Conservation (phyloP, 2,888 invertebrate species). For the Drosophila siamana region DNA sequence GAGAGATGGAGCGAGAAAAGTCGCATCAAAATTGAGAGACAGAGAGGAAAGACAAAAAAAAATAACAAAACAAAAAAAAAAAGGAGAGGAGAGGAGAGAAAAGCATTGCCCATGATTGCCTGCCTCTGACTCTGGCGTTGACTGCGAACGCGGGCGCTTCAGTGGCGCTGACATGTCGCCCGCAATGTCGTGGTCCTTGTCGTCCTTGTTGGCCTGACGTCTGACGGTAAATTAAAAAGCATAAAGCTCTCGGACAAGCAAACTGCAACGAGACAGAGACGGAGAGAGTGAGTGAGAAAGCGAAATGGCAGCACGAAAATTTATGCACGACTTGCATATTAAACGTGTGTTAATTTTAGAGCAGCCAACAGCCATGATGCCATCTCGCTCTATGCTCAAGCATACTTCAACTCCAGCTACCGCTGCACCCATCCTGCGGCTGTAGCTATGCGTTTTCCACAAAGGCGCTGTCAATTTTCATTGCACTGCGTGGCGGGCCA, state of each 20-base stretch:
- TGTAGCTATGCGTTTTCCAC: constrained; percentile 46
- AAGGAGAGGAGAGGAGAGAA: too few species aligned
- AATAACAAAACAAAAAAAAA: too few species aligned
- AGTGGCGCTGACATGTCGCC: constrained; percentile 72
- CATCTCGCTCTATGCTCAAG: constrained; percentile 17
- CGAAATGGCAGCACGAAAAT: constrained; percentile 59
- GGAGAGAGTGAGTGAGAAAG: constrained; percentile 18
- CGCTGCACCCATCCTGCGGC: constrained; percentile 31
- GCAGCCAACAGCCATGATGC: constrained; percentile 53
- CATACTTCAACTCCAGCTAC: constrained; percentile 8
- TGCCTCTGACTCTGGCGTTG: constrained; percentile 44
- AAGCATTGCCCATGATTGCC: constrained; percentile 52
- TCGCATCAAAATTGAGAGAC: background rate
- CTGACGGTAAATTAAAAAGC: constrained; percentile 80
- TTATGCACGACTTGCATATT: constrained; percentile 81
- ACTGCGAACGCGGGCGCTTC: constrained; percentile 45
- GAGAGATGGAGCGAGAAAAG: background rate
- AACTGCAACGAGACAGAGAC: constrained; percentile 34
- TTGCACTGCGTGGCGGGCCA: constrained; percentile 29
- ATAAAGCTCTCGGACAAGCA: constrained; percentile 62
- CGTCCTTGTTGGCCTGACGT: constrained; percentile 59
- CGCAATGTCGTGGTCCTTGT: constrained; percentile 65
- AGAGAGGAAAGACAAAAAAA: constrained; percentile 12
- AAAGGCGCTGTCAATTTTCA: constrained; percentile 66
- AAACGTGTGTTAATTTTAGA: constrained; percentile 81